These are phyloP conservation scores for Rousettus leschenaultii DNA, from an alignment of 2,113 vertebrate genomes.

Conservation along the genomic window DNA sequence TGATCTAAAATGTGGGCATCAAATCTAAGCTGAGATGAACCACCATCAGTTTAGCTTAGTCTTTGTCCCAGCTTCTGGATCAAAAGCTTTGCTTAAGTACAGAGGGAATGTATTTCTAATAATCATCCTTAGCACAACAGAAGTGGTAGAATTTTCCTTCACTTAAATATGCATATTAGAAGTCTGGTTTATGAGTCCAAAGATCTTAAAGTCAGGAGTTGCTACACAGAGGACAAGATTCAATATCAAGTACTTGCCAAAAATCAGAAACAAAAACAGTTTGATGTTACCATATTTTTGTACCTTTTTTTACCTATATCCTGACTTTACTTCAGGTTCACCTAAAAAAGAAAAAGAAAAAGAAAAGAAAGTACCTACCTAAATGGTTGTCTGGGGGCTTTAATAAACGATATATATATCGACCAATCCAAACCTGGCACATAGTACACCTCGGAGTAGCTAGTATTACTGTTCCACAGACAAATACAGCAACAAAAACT, in stretches of 20 bases:
- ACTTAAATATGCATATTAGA: constrained; percentile 30
- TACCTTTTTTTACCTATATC: not conserved
- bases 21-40: not conserved
- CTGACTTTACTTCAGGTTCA: not conserved
- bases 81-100: not conserved
- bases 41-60: not conserved
- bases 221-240: not conserved
- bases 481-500: constrained; percentile 32
- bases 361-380: not conserved
- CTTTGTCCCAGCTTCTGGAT: not conserved
- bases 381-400: not conserved
- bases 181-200: not conserved
- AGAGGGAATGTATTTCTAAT: constrained; percentile 15
- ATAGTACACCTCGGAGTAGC: not conserved
- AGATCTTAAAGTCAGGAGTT: not conserved
- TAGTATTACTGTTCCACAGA: not conserved
- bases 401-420: not conserved
- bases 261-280: not conserved
- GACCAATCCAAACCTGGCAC: not conserved
- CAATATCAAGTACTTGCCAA: not conserved
- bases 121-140: not conserved
- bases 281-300: not conserved
- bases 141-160: not conserved
- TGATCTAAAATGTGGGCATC: not conserved
- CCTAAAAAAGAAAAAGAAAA: not conserved